Evolutionary conservation across 2,888 invertebrate species (phyloP).

Genomic region (Girardia tigrina): DNA sequence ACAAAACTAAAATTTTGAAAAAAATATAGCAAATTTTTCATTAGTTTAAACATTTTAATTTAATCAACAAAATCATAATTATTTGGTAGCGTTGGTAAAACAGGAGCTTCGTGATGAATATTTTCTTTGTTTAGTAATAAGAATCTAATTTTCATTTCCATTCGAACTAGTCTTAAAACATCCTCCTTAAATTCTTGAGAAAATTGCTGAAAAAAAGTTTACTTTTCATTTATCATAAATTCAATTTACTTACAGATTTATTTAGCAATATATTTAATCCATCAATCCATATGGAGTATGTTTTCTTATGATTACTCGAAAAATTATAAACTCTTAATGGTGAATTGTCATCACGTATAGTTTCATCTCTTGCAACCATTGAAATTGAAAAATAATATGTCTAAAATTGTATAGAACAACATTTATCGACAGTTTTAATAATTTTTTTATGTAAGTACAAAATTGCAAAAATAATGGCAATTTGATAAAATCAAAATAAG

Average conservation of each 20-base stretch:
- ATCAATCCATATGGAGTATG: not conserved
- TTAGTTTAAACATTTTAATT: no score
- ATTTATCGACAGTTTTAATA: no score
- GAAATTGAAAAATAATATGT: not conserved
- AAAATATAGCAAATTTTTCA: no score
- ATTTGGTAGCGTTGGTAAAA: not conserved
- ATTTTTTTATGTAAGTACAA: no score
- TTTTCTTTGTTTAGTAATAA: not conserved
- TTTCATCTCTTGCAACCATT: constrained; percentile 1
- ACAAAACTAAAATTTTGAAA: no score
- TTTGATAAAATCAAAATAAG: no score
- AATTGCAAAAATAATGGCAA: no score
- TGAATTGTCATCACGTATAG: not conserved
- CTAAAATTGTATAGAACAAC: not conserved
- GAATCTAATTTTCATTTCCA: constrained; percentile 15
- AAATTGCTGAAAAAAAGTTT: not conserved
- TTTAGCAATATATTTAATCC: not conserved
- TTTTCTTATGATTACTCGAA: not conserved
- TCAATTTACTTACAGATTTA: not conserved
- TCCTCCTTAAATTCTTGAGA: constrained; percentile 4
- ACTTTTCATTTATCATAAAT: not conserved
- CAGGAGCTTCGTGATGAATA: not conserved
- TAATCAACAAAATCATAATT: constrained; percentile 16
- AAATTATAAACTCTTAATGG: not conserved
- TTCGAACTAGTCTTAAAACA: not conserved